Base-by-base conservation (phyloP, 1,140 invertebrate species). In the Procambarus virginalis region DNA sequence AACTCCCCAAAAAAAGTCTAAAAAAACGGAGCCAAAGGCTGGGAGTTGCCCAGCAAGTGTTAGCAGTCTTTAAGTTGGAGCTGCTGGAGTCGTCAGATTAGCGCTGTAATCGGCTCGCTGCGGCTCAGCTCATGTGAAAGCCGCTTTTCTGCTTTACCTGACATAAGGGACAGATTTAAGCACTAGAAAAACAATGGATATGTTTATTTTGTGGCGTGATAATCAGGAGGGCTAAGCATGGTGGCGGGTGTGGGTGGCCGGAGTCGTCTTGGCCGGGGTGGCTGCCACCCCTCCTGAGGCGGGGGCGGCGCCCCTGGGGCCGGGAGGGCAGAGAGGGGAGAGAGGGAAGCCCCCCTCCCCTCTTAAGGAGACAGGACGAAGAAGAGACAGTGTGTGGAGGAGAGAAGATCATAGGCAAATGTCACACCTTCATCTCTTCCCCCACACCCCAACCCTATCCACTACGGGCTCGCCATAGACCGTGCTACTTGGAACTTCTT, bases 151-250 rank as follows among this genome's bases (percentile, higher is more conserved):
- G 80, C 60, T 46, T 83, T 83, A 83, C 81, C 81, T 83, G 60
- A 83, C 81, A 83, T 83, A 83, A 83, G 81, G 81, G 60, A 60
- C 60, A 83, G 81, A 83, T 83, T 83, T 83, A 83, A 83, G 58
- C 81, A 83, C 81, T 83, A 83, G 48, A 83, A 70, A 83, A 70
- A 83, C 60, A 70, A 82, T 82, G 60, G 80, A 22, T 20, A 68
- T 82, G 80, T 82, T 82, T 82, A 51, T 82, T 82, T 58, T 58
- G 55, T 82, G 80, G 80, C 45, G 80, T 68, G 58, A 82, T 82
- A 68, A 82, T 82, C 80, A 22, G 34, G 58, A 48, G 55, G 45
- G 3, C 12, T 60, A 58, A 64, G 80, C 79, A 82, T 78, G 10
- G 76, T 0, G 49, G 49, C 6, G 34, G 51, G 12, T 55, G 46